Percentiles rank a stretch among this genome's conserved stretches.
phyloP scores from a whole-genome alignment of 2,888 invertebrate genomes.

The Drosophila nr. perissopoda region DNA sequence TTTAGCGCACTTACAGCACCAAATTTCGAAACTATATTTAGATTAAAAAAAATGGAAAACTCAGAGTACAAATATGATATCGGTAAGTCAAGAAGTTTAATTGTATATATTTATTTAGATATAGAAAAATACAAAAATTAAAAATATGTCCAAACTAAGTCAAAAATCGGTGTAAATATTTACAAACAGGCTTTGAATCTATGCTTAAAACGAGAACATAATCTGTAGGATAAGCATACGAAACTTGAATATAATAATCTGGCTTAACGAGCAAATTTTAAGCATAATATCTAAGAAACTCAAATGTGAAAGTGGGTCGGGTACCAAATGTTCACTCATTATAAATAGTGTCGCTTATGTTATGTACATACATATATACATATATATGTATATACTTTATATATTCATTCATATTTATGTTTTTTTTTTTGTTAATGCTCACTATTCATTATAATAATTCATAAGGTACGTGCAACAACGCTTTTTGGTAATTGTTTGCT shows the following conservation, averaged over 20 bases:
- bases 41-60: not conserved
- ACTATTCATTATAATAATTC: slow-evolving; percentile 21
- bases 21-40: not conserved
- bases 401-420: not conserved
- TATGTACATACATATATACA: not conserved
- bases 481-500: slow-evolving; percentile 29
- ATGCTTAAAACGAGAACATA: not conserved
- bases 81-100: not conserved
- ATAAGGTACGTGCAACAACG: slow-evolving; percentile 10
- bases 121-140: not conserved
- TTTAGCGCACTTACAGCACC: not conserved
- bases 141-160: not conserved
- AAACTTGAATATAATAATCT: not conserved
- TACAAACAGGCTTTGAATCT: not conserved
- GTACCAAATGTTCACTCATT: not conserved
- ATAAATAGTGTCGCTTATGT: slow-evolving; percentile 1
- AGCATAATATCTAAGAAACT: not conserved
- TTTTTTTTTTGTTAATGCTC: slow-evolving; percentile 17
- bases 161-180: not conserved
- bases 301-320: slow-evolving; percentile 1
- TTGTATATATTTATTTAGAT: not conserved
- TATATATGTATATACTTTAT: not conserved
- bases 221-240: not conserved
- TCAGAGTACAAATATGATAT: not conserved
- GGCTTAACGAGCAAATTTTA: not conserved